phyloP scores from a whole-genome alignment of 2,797 vertebrate species.

The Gymnodraco acuticeps region DNA sequence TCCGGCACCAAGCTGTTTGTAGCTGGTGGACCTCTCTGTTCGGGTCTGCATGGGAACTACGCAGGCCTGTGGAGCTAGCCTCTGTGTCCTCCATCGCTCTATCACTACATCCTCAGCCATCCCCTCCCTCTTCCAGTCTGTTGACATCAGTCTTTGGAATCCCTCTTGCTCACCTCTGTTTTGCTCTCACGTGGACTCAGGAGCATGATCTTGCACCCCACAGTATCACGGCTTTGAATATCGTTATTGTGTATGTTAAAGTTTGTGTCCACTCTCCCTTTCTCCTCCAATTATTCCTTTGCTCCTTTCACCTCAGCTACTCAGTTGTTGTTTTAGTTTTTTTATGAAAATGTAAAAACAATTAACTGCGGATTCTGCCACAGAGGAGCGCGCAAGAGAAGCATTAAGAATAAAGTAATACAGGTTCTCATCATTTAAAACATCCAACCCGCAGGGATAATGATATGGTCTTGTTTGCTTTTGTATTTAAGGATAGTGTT shows the following conservation, averaged over 20 bases:
- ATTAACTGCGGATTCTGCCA: slow-evolving; percentile 65
- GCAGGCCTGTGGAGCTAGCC: slow-evolving; percentile 97
- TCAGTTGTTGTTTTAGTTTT: neutral
- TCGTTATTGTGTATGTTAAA: slow-evolving; percentile 55
- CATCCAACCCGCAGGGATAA: slow-evolving; percentile 63
- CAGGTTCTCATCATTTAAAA: slow-evolving; percentile 59
- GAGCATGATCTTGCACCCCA: slow-evolving; percentile 71
- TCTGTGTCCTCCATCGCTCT: slow-evolving; percentile 28
- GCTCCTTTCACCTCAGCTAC: slow-evolving; percentile 32
- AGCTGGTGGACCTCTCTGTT: slow-evolving; percentile 97
- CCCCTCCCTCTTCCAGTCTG: slow-evolving; percentile 28
- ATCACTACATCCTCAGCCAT: slow-evolving; percentile 48
- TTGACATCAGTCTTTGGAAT: slow-evolving; percentile 31
- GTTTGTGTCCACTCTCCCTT: slow-evolving; percentile 43
- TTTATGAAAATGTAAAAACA: slow-evolving; percentile 59
- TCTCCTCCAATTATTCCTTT: slow-evolving; percentile 26
- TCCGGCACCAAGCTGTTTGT: slow-evolving; percentile 99
- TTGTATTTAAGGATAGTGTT: slow-evolving; percentile 60
- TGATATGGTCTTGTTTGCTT: slow-evolving; percentile 54
- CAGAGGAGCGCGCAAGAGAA: slow-evolving; percentile 49
- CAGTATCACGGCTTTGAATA: slow-evolving; percentile 58
- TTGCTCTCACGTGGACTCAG: slow-evolving; percentile 74
- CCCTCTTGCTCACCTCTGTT: slow-evolving; percentile 42
- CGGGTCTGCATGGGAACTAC: slow-evolving; percentile 98
- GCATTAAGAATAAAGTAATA: slow-evolving; percentile 61